Evolutionary conservation across 1,140 invertebrate genomes (phyloP), one percentile per base, ranked within the genome.

Genomic region (Drosophila nigrodunni): DNA sequence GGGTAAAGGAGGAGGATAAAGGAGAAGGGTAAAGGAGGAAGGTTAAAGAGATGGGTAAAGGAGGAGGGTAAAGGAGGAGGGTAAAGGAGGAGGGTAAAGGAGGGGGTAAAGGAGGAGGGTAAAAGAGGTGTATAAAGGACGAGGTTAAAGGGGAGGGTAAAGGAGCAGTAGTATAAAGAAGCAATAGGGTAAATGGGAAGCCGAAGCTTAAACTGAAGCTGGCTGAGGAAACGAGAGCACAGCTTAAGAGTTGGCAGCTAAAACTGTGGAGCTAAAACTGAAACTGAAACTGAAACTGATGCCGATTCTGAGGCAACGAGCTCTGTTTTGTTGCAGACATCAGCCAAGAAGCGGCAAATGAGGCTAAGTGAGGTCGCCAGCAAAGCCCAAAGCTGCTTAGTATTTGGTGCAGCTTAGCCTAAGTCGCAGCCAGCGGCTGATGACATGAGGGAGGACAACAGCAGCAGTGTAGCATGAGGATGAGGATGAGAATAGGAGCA

Each of bases 301-400:
- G 15, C 7, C 7, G 46, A 49, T 2, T 7, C 41, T 13, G n/a
- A 43, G 10, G 41, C 41, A 43, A 5, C 25, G 25, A 30, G 25
- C 6, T 30, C 25, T 6, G 6, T 30, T 30, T 30, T 30, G 41
- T 13, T n/a, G 9, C 7, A 21, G 8, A 49, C 50, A 13, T 15
- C 50, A 9, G 50, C 11, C 39, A 21, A 7, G 21, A 30, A 37
- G 35, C 47, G 58, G 37, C 39, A 73, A 73, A 73, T 68, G 54
- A 59, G 62, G 70, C 47, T 58, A 73, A 68, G 39, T 44, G 47
- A 44, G 46, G 70, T 59, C 55, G 64, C 49, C 39, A 21, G 41
- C 50, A 55, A 72, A 43, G 54, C 60, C 46, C 11, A 70, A 75
- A 75, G 73, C 67, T 60, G 73, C 73, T 75, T 75, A 75, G 67